Percentiles rank a stretch among this genome's conserved stretches.
Conservation (phyloP, 2,113 vertebrate species). For the Chrysochloris asiatica region DNA sequence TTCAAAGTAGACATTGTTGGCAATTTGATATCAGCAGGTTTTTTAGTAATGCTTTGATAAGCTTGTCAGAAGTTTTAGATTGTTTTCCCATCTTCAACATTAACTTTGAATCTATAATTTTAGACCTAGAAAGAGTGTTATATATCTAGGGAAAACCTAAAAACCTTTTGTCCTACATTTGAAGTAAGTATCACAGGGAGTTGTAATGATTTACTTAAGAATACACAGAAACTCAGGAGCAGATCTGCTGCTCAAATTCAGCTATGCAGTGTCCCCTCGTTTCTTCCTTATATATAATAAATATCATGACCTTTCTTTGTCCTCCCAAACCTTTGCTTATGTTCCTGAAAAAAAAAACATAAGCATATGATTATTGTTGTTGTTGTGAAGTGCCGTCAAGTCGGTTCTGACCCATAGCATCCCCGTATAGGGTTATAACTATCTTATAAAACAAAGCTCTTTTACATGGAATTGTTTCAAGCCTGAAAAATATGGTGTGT, state of each 20-base stretch:
- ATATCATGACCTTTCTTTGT: not conserved
- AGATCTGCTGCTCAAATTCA: not conserved
- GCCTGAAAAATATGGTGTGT: not conserved
- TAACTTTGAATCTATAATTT: not conserved
- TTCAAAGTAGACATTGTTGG: not conserved
- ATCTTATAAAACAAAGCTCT: not conserved
- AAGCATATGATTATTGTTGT: not conserved
- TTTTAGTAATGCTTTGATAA: not conserved
- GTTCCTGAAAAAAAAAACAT: not conserved
- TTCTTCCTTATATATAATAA: not conserved
- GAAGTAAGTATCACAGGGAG: not conserved
- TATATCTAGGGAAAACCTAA: not conserved
- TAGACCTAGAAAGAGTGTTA: not conserved
- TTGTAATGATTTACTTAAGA: not conserved
- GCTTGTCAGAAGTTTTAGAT: not conserved
- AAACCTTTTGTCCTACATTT: not conserved
- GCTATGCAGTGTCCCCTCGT: accelerated
- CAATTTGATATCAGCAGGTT: not conserved
- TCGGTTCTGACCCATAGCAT: too few species aligned
- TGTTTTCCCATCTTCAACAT: not conserved
- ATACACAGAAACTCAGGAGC: not conserved
- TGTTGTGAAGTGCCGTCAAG: too few species aligned
- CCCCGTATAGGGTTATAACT: too few species aligned
- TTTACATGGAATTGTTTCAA: not conserved
- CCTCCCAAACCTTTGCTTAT: not conserved